A percentile compares a stretch with the other conserved stretches of the same genome.
Conservation (phyloP, 2,797 vertebrate genomes). For the Acanthiza pusilla region DNA sequence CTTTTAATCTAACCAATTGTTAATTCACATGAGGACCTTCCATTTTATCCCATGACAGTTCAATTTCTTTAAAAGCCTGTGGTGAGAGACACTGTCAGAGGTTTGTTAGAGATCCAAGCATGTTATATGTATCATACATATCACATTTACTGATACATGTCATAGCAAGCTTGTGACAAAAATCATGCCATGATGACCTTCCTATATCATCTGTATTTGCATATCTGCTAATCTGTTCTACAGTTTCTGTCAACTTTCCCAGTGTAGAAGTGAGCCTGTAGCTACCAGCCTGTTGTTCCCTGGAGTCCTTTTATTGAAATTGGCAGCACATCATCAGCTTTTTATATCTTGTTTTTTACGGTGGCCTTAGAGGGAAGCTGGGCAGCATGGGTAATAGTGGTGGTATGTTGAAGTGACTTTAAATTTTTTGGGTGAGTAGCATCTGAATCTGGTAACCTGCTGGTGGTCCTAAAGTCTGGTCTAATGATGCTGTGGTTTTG, state of each 20-base stretch:
- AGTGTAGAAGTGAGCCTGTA: neutral
- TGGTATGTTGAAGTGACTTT: neutral
- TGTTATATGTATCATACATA: neutral
- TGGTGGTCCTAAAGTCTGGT: neutral
- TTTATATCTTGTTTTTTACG: neutral
- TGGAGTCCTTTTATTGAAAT: neutral
- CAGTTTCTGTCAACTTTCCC: neutral
- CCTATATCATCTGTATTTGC: neutral
- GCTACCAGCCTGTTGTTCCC: neutral
- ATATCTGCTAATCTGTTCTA: neutral
- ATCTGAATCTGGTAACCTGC: neutral
- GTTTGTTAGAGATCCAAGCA: neutral
- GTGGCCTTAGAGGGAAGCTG: neutral
- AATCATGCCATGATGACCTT: neutral
- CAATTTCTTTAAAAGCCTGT: slow-evolving; percentile 31
- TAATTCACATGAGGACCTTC: neutral
- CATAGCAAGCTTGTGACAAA: neutral
- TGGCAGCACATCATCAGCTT: neutral
- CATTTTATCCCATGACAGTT: neutral
- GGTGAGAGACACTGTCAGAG: neutral
- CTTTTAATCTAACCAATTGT: neutral
- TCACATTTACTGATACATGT: neutral
- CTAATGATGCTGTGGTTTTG: neutral
- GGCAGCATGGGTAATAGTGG: neutral
- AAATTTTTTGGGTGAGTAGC: neutral